phyloP scores from a whole-genome alignment of 2,888 invertebrate genomes.

The Cosmorhoe ocellata region DNA sequence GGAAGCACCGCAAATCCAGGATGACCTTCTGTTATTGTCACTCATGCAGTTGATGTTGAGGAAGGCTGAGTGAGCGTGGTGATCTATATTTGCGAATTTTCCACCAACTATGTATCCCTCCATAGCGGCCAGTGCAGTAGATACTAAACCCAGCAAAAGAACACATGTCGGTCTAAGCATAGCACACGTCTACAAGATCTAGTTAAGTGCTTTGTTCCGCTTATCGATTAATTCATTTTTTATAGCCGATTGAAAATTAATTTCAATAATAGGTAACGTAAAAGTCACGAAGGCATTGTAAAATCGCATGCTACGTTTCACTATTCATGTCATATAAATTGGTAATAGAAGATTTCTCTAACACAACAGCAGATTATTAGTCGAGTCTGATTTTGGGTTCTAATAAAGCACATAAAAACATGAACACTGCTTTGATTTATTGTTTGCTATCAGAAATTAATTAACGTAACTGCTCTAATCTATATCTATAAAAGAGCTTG shows the following conservation, averaged over 20 bases:
- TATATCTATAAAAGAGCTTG: no score
- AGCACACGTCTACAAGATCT: neutral
- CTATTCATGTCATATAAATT: no score
- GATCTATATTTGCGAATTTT: slow-evolving; percentile 12
- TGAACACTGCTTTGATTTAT: no score
- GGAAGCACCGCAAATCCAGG: slow-evolving; percentile 34
- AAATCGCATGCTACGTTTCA: no score
- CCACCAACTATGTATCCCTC: slow-evolving; percentile 33
- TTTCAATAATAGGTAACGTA: neutral
- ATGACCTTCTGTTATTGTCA: neutral
- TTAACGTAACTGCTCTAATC: no score
- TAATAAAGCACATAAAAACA: no score
- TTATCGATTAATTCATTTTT: slow-evolving; percentile 11
- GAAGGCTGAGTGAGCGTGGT: slow-evolving; percentile 31
- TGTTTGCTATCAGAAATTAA: no score
- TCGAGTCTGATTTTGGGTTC: no score
- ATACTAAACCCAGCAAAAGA: slow-evolving; percentile 7
- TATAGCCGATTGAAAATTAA: slow-evolving; percentile 9
- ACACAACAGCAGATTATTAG: no score
- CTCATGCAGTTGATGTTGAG: slow-evolving; percentile 18
- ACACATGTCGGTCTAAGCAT: slow-evolving; percentile 8
- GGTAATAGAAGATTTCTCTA: no score
- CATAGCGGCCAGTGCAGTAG: slow-evolving; percentile 11
- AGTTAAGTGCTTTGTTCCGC: neutral
- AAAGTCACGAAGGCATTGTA: no score